Evolutionary conservation across 2,797 vertebrate genomes (phyloP).

Genomic region (Kryptopterus vitreolus): DNA sequence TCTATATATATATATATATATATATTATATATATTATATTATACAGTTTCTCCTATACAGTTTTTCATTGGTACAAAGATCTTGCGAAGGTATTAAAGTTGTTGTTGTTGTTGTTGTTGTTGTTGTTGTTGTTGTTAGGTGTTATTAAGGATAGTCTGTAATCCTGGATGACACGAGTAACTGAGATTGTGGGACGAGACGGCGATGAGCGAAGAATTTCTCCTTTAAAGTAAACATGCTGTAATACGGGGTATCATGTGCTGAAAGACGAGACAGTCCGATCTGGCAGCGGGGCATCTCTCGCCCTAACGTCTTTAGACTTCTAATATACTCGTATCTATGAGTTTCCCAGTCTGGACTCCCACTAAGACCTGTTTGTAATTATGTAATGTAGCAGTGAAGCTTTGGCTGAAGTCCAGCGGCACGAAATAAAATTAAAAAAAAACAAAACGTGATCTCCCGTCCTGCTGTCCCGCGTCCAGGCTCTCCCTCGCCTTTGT

Average conservation of each 20-base stretch:
- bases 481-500: slow-evolving; percentile 31
- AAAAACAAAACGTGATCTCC: too few species aligned
- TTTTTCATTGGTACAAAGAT: too few species aligned
- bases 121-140: not conserved
- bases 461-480: slow-evolving; percentile 35
- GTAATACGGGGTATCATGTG: not conserved
- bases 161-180: not conserved
- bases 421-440: slow-evolving; percentile 46
- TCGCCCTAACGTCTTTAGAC: slow-evolving; percentile 8
- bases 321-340: slow-evolving; percentile 23
- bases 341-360: not conserved
- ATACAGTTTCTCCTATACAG: too few species aligned
- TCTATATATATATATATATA: too few species aligned
- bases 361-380: slow-evolving; percentile 42
- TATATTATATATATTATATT: too few species aligned
- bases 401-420: slow-evolving; percentile 38
- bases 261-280: not conserved
- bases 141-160: not conserved
- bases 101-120: not conserved
- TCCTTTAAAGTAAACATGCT: not conserved
- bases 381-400: slow-evolving; percentile 47
- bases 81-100: too few species aligned
- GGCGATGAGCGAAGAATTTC: not conserved
- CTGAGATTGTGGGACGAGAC: not conserved
- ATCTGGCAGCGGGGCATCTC: not conserved